Evolutionary conservation across 2,888 invertebrate genomes (phyloP).

Genomic region (Sminthurides aquaticus): DNA sequence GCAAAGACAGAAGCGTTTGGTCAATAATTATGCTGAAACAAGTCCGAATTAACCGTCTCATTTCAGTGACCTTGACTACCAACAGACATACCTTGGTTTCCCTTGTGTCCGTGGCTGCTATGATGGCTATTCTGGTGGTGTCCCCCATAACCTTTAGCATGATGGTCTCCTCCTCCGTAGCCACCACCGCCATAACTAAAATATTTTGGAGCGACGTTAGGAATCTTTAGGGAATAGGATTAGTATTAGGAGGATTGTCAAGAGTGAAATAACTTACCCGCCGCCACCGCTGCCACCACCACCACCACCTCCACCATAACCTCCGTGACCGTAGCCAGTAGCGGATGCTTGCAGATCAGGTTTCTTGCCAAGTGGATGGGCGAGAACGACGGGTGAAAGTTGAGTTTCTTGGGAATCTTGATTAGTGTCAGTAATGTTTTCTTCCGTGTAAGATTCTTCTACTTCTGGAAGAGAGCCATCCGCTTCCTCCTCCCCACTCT

Average conservation of each 20-base stretch:
- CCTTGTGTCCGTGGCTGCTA: constrained; percentile 24
- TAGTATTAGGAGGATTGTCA: neutral
- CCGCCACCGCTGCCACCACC: constrained; percentile 9
- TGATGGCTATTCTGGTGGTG: constrained; percentile 20
- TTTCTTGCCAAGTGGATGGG: constrained; percentile 2
- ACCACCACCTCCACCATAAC: constrained; percentile 12
- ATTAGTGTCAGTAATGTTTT: neutral
- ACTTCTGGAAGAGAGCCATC: neutral
- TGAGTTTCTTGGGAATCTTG: constrained; percentile 18
- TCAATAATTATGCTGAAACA: too few species aligned
- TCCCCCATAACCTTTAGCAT: constrained; percentile 22
- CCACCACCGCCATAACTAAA: constrained; percentile 9
- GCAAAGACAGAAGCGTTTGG: neutral
- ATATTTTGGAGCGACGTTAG: neutral
- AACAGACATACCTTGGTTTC: constrained; percentile 22
- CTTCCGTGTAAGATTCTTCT: neutral
- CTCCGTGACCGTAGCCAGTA: constrained; percentile 22
- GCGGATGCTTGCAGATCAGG: constrained; percentile 22
- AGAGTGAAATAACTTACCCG: constrained; percentile 1
- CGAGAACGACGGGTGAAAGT: constrained; percentile 14
- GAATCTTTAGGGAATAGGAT: neutral
- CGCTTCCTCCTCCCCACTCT: constrained; percentile 8
- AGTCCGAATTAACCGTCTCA: too few species aligned
- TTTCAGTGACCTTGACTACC: too few species aligned
- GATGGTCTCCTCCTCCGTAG: constrained; percentile 19